These are phyloP conservation scores for Spodoptera picta DNA, from an alignment of 2,888 invertebrate species.

Conservation along the genomic window DNA sequence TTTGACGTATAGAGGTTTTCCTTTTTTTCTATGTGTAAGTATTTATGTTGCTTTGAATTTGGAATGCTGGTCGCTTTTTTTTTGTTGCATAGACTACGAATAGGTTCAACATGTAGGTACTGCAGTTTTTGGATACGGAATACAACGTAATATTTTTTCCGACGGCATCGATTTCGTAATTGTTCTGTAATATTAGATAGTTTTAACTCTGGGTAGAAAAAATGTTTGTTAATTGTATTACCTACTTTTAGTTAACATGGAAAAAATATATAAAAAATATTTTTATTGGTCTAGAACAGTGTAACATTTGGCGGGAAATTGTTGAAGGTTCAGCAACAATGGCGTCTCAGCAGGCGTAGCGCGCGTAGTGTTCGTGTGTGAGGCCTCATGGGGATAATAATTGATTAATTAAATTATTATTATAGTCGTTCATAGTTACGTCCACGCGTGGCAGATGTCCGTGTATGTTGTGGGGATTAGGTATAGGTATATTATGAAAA, in stretches of 20 bases:
- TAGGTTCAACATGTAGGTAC: no score
- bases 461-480: conserved; percentile 23
- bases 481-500: conserved; percentile 4
- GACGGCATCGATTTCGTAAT: neutral
- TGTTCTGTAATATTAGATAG: no score
- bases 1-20: conserved; percentile 36
- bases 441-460: conserved; percentile 38
- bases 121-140: no score
- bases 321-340: conserved; percentile 41
- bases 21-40: conserved; percentile 2
- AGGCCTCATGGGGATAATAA: conserved; percentile 55
- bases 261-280: no score
- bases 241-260: no score
- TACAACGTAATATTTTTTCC: conserved; percentile 3
- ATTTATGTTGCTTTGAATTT: conserved; percentile 18
- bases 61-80: conserved; percentile 31
- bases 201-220: no score
- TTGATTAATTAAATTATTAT: conserved; percentile 60
- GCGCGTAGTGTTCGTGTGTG: conserved; percentile 32
- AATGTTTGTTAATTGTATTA: no score
- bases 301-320: conserved; percentile 54
- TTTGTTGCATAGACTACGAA: conserved; percentile 1
- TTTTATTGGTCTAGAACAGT: no score
- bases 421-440: conserved; percentile 43
- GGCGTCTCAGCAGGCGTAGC: conserved; percentile 51